phyloP scores from a whole-genome alignment of 2,797 vertebrate genomes.

The Momotus momota region DNA sequence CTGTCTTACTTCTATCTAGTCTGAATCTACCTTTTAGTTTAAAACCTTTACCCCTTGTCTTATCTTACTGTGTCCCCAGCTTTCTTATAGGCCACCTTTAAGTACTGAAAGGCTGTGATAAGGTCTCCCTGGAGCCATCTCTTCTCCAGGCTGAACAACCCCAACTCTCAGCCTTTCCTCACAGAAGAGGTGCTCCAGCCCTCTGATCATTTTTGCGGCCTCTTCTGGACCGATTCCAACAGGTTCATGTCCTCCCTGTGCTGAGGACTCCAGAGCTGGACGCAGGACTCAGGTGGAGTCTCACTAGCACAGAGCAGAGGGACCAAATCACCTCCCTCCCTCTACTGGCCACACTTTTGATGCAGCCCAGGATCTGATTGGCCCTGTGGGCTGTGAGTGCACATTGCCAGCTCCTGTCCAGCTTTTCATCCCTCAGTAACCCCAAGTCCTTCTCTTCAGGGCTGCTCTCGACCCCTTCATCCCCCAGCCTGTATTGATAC shows the following conservation, averaged over 20 bases:
- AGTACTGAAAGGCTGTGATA: neutral
- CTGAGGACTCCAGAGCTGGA: neutral
- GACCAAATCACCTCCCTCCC: neutral
- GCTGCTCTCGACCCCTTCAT: neutral
- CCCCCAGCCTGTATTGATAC: neutral
- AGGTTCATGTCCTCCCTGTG: neutral
- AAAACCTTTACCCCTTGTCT: neutral
- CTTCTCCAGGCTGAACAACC: neutral
- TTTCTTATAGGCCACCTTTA: neutral
- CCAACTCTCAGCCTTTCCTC: neutral
- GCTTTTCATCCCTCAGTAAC: neutral
- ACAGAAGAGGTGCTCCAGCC: neutral
- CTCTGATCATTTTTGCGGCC: neutral
- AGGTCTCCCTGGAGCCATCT: neutral
- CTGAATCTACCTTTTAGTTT: neutral
- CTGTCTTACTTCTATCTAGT: neutral
- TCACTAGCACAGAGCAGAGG: neutral
- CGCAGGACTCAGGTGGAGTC: neutral
- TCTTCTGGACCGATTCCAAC: neutral
- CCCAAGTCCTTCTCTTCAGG: neutral
- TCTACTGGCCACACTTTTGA: neutral
- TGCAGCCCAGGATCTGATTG: neutral
- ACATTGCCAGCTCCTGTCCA: neutral
- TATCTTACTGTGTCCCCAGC: neutral
- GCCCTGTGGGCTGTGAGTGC: neutral